Base-by-base conservation (phyloP, 2,888 invertebrate genomes). In the Tyria jacobaeae region DNA sequence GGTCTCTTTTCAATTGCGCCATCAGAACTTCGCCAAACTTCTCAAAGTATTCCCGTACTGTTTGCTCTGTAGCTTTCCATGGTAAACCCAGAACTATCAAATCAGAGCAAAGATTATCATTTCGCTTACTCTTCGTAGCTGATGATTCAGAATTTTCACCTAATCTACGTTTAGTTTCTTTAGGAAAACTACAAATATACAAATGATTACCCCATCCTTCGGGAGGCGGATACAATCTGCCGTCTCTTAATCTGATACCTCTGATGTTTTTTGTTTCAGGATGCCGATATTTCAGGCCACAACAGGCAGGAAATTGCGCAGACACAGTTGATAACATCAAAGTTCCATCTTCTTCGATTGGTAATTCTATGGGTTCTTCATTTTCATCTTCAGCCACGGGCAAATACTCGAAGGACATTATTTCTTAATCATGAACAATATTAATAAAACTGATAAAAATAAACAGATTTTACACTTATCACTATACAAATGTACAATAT, bases 351-450 rank as follows among this genome's bases (percentile, higher is more conserved):
- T 98, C 98, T 94, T 99, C 99, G 68, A 97, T 96, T 64, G 99
- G 99, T 84, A 99, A 94, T 94, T 99, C 99, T 92, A 99, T 99
- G 75, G 99, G 98, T 93, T 99, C 99, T 87, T 98, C 98, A 83
- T 98, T 98, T 95, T 99, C 99, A 85, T 99, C 99, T 94, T 99
- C 99, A 75, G 98, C 97, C 78, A 99, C 99, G 96, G 98, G 98
- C 90, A 99, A 96, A 89, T 96, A 96, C 84, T 94, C 94, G 92
- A 92, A 93, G 87, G 94, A 94, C 94, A 94, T 94, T 93, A 92
- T 94, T 92, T 89, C 88, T 90, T 91, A 89, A 69, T 90, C 93
- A 93, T 94, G 87, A 90, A 93, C 92, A 85, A 86, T 87, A 85
- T 79, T 83, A 80, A 81, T 86, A 86, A 84, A 86, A 84, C 79